These are phyloP conservation scores for Nixonia krombeini DNA, from an alignment of 1,140 invertebrate species.

Conservation along the genomic window DNA sequence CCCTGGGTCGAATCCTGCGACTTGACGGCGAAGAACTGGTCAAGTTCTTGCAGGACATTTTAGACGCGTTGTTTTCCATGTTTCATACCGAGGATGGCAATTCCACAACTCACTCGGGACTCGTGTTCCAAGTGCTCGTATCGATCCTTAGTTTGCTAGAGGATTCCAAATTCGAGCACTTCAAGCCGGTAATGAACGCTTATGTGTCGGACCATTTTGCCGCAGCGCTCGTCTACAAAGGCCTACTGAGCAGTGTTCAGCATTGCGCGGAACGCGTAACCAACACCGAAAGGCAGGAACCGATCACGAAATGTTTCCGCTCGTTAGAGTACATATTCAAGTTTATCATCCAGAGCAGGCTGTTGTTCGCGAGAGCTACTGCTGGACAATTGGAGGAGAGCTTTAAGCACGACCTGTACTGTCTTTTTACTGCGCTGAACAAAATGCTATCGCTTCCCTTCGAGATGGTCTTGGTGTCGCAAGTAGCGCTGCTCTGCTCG, in stretches of 20 bases:
- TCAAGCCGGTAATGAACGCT: slow-evolving; percentile 94
- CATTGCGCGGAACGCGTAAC: slow-evolving; percentile 92
- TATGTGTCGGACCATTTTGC: slow-evolving; percentile 97
- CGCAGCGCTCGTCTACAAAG: slow-evolving; percentile 94
- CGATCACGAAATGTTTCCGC: slow-evolving; percentile 90
- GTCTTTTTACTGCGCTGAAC: slow-evolving; percentile 82
- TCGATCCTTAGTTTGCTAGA: slow-evolving; percentile 94
- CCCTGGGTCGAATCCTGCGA: slow-evolving; percentile 83
- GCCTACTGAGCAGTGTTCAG: slow-evolving; percentile 88
- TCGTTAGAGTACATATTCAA: slow-evolving; percentile 96
- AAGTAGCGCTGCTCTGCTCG: slow-evolving; percentile 79
- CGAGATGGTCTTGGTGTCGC: slow-evolving; percentile 83
- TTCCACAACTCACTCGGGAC: slow-evolving; percentile 79
- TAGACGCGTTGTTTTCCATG: slow-evolving; percentile 95
- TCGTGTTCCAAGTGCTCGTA: slow-evolving; percentile 87
- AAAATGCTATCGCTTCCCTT: slow-evolving; percentile 81
- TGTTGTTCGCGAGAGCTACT: slow-evolving; percentile 89
- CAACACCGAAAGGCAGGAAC: slow-evolving; percentile 86
- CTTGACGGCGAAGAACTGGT: slow-evolving; percentile 93
- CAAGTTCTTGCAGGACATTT: slow-evolving; percentile 95
- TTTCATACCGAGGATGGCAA: slow-evolving; percentile 95
- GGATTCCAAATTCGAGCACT: slow-evolving; percentile 94
- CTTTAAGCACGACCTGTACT: slow-evolving; percentile 83
- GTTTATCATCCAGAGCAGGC: slow-evolving; percentile 92
- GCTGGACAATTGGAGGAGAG: slow-evolving; percentile 90